Evolutionary conservation across 2,797 vertebrate genomes (phyloP), one percentile per base, ranked within the genome.

Genomic region (Sphenodon punctatus): DNA sequence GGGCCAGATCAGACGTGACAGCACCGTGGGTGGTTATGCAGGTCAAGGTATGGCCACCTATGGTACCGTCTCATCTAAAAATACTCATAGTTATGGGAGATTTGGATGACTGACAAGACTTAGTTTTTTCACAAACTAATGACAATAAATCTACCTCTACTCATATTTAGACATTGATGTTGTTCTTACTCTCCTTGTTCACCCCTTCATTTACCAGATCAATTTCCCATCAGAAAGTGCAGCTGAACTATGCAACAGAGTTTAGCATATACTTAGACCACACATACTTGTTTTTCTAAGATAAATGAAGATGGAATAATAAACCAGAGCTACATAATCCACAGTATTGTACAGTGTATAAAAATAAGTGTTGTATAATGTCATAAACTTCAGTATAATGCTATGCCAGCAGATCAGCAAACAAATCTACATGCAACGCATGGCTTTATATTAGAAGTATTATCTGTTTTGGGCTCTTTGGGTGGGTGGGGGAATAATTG

Each of bases 251-350:
- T 78, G 55, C 17, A 69, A 63, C 10, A 25, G 23, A 13, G 23
- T 64, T 67, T 77, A 85, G 64, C 39, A 48, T 67, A 76, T 87
- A 51, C 36, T n/a, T n/a, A n/a, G n/a, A n/a, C n/a, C n/a, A n/a
- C n/a, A 23, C 5, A 48, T 75, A 67, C 85, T 90, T 88, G 56
- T 20, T 89, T 78, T 90, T 74, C 53, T 78, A 74, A 71, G 64
- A 80, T 46, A 87, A 65, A 73, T 48, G 48, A 48, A 46, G 48
- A 60, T 36, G 82, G 36, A 85, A 51, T 38, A 78, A 51, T 46
- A 71, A 89, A 88, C 63, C 32, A 66, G 81, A 74, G 53, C 49
- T 56, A 20, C 67, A 67, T 77, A 75, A 27, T 5, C 23, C 41
- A 36, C 66, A 80, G 64, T 65, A 72, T 67, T 14, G 3, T 4